Percentiles rank a stretch among this genome's conserved stretches.
Conservation (phyloP, 2,797 vertebrate species). For the Rousettus madagascariensis region DNA sequence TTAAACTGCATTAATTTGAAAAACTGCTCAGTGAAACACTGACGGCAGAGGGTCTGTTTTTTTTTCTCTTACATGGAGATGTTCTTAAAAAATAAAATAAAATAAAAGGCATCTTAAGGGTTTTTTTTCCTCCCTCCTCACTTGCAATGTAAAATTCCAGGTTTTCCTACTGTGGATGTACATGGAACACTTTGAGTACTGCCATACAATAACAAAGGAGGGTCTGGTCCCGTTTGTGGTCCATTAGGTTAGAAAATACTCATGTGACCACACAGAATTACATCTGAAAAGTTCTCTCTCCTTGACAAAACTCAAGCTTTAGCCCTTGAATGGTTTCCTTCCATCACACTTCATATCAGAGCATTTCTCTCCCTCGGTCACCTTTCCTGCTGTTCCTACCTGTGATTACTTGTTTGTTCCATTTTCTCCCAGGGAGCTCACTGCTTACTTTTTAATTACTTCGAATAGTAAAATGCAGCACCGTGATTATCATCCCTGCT, state of each 20-base stretch:
- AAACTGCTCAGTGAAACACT: conserved; percentile 80
- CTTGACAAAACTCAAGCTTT: not conserved
- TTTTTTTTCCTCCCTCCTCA: not conserved
- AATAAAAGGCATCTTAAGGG: conserved; percentile 52
- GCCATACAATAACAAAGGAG: accelerated
- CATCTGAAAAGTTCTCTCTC: not conserved
- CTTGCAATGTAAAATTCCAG: not conserved
- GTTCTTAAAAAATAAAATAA: conserved; percentile 64
- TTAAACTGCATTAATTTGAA: conserved; percentile 89
- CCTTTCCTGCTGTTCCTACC: not conserved
- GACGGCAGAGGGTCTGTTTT: conserved; percentile 54
- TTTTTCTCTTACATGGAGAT: not conserved
- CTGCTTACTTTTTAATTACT: too few species aligned
- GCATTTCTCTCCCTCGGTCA: not conserved
- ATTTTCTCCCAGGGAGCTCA: not conserved
- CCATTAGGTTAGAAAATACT: accelerated
- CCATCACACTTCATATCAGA: accelerated
- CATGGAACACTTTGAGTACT: too few species aligned
- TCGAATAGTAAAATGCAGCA: not conserved
- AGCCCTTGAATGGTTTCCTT: not conserved
- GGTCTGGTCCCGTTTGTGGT: accelerated
- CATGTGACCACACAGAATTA: not conserved
- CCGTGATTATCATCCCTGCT: too few species aligned
- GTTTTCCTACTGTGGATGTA: not conserved
- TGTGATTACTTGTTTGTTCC: not conserved